Evolutionary conservation across 2,888 invertebrate genomes (phyloP), one percentile per base, ranked within the genome.

Genomic region (Tetragonisca angustula): DNA sequence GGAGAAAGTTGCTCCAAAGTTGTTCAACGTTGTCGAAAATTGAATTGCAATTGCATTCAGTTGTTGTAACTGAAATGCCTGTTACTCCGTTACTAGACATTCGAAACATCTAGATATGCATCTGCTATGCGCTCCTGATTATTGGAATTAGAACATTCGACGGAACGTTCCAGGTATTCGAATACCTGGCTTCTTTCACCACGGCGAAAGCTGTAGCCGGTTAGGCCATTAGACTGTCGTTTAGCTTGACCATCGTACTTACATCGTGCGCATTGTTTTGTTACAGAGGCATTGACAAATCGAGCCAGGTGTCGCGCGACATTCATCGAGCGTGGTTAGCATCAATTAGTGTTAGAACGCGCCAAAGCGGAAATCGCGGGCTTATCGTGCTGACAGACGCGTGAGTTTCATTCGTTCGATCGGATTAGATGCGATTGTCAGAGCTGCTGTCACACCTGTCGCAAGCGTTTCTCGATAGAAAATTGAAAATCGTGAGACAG

Each of bases 371-470:
- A 81, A 80, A 32, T 27, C 62, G 59, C 64, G 32, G 19, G 19
- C 21, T 62, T 27, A 59, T 84, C 67, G 76, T 81, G 83, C 86
- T 88, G 88, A 81, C 90, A 77, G 85, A 85, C 88, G 50, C 27
- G 43, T 36, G 64, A 59, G 67, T 49, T 83, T 67, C 56, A 83
- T 74, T 27, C 81, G 36, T 76, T 74, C 79, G 81, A 78, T 85
- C 87, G 81, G 88, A 86, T 86, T 79, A 76, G 74, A 59, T 90
- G 88, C 90, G 88, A 89, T 89, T 89, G 88, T 89, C 88, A 89
- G 84, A 90, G 88, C 88, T 90, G 86, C 82, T 89, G 81, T 75
- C 82, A 80, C 89, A 86, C 76, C 80, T 86, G 86, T 80, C 81
- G 79, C 80, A 80, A 88, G 85, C 83, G 86, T 80, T 81, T 43